A percentile compares a stretch with the other conserved stretches of the same genome.
Evolutionary conservation across 2,113 vertebrate genomes (phyloP).

Genomic region (Amazona guildingii): DNA sequence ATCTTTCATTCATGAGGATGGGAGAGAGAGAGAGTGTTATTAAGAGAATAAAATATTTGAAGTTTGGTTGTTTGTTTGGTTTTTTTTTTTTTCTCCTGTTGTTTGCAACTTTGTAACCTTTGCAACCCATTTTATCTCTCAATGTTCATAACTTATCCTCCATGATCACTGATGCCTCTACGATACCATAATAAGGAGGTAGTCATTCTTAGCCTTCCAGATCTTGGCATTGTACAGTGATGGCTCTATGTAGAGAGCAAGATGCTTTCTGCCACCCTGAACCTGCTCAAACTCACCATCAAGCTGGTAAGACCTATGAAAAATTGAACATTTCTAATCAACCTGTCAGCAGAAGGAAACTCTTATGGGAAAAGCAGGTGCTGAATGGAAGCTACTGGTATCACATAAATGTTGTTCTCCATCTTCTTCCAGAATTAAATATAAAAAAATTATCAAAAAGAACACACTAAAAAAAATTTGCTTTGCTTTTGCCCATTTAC

Average conservation of each 20-base stretch:
- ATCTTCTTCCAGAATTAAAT: neutral
- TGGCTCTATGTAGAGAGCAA: neutral
- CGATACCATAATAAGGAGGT: neutral
- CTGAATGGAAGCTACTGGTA: neutral
- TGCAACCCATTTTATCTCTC: neutral
- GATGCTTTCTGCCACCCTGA: neutral
- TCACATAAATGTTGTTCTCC: neutral
- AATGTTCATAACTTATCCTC: neutral
- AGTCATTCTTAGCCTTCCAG: neutral
- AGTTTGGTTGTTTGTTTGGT: neutral
- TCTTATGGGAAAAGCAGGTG: neutral
- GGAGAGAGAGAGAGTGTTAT: neutral
- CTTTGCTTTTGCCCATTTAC: neutral
- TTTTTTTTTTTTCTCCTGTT: neutral
- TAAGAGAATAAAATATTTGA: neutral
- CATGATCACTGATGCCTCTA: neutral
- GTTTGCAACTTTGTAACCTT: neutral
- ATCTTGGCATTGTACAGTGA: neutral
- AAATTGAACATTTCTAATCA: neutral
- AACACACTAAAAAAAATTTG: neutral
- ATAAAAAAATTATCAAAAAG: neutral
- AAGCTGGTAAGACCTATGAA: neutral
- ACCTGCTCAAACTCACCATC: neutral
- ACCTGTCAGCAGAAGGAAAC: neutral
- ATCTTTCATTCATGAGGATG: neutral